These are phyloP conservation scores for Ornithoptera priamus DNA, from an alignment of 2,888 invertebrate genomes.

Conservation along the genomic window DNA sequence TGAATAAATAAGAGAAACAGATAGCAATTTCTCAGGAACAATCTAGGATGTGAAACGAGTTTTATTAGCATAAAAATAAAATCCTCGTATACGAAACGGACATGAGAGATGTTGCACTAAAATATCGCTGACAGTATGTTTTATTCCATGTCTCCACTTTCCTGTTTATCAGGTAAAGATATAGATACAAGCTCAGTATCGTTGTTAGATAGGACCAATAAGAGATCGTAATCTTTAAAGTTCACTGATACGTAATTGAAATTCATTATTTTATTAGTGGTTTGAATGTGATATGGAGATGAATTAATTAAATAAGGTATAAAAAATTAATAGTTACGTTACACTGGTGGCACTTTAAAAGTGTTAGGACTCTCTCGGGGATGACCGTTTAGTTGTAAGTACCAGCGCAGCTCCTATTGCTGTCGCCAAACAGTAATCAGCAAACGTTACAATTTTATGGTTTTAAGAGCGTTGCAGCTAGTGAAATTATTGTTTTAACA, in stretches of 20 bases:
- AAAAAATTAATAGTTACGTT: no score
- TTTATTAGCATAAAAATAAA: conserved; percentile 28
- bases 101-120: conserved; percentile 26
- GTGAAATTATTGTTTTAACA: no score
- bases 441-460: no score
- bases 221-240: conserved; percentile 27
- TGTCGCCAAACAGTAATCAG: no score
- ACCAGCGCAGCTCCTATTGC: no score
- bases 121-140: conserved; percentile 28
- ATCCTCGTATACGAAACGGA: conserved; percentile 21
- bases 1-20: conserved; percentile 10
- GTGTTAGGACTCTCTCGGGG: no score
- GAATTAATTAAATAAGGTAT: no score
- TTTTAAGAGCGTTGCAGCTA: no score
- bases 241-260: conserved; percentile 26
- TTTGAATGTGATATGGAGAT: no score
- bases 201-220: conserved; percentile 25
- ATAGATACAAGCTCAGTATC: conserved; percentile 26
- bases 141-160: conserved; percentile 27
- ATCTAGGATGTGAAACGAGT: conserved; percentile 24
- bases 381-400: no score
- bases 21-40: conserved; percentile 9
- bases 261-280: not conserved
- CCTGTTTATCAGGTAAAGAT: conserved; percentile 29
- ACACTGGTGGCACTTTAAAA: no score